Conservation (phyloP, 2,797 vertebrate genomes). For the Chloroceryle amazona region DNA sequence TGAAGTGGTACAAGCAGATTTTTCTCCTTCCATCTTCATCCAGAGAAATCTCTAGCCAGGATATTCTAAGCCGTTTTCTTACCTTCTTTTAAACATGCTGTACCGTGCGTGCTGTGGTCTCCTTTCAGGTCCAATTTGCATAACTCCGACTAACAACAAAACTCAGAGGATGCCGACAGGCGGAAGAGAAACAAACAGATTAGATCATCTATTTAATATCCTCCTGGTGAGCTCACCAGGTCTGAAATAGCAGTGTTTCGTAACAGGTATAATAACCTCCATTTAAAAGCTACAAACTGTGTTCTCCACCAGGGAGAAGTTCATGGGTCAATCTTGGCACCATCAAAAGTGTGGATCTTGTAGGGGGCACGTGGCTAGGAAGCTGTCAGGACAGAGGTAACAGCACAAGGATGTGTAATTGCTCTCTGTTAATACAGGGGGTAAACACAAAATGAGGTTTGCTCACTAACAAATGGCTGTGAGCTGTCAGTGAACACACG, state of each 20-base stretch:
- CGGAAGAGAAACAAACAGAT: slow-evolving; percentile 43
- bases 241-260: slow-evolving; percentile 24
- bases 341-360: not conserved
- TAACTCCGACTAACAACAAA: slow-evolving; percentile 42
- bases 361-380: not conserved
- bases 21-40: not conserved
- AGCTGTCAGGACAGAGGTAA: not conserved
- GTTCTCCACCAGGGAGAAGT: not conserved
- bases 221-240: slow-evolving; percentile 28
- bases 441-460: not conserved
- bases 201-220: slow-evolving; percentile 48
- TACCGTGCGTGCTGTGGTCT: not conserved
- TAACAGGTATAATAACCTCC: not conserved
- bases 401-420: not conserved
- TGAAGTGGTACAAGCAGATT: not conserved
- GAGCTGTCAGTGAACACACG: not conserved
- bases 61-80: not conserved
- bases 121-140: slow-evolving; percentile 38
- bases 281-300: slow-evolving; percentile 33
- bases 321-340: not conserved
- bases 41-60: not conserved
- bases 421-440: not conserved
- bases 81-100: not conserved
- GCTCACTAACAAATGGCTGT: not conserved
- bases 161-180: slow-evolving; percentile 10